Base-by-base conservation (phyloP, 2,888 invertebrate species). In the Pyrrhosoma nymphula region DNA sequence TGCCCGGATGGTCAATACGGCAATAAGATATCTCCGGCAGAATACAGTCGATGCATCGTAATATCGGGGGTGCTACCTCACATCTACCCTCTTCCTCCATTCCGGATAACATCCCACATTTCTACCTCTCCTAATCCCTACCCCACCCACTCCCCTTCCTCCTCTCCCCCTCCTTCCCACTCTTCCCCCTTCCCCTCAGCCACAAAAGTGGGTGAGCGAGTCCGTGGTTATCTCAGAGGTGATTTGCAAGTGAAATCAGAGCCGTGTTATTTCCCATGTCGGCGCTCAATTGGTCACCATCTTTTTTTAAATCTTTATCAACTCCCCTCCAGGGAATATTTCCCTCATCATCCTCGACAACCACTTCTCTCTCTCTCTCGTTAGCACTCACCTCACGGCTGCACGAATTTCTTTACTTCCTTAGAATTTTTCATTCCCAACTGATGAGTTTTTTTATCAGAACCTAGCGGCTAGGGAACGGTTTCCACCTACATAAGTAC, bases 211-310 rank as follows among this genome's bases (percentile, higher is more conserved):
- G 23, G 47, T 55, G 55, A 30, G 82, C 6, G 82, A 82, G 82
- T 30, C 82, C 35, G 35, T 82, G 82, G 82, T 82, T 35, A 35
- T 56, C 89, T 89, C 89, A 3, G 89, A 89, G 89, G 56, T 89
- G 47, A 89, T 89, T 89, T 89, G 89, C 89, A 89, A 89, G 89
- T 89, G 89, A 89, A 89, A 89, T 89, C 89, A 89, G 89, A 89
- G 89, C 47, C 89, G 26, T 89, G 89, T 89, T 47, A 89, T 89
- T 89, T 89, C 89, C 89, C 56, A 47, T 47, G 89, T 89, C 89
- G 89, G 55, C 56, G 89, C 56, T 89, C 89, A 55, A 89, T 89
- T 89, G 47, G 89, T 55, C 55, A 55, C n/a, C 89, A 26, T 89
- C 88, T 82, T 82, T 82, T 82, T 82, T 82, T 82, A 18, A n/a